Evolutionary conservation across 2,888 invertebrate genomes (phyloP), one percentile per base, ranked within the genome.

Genomic region (Empis stercorea): DNA sequence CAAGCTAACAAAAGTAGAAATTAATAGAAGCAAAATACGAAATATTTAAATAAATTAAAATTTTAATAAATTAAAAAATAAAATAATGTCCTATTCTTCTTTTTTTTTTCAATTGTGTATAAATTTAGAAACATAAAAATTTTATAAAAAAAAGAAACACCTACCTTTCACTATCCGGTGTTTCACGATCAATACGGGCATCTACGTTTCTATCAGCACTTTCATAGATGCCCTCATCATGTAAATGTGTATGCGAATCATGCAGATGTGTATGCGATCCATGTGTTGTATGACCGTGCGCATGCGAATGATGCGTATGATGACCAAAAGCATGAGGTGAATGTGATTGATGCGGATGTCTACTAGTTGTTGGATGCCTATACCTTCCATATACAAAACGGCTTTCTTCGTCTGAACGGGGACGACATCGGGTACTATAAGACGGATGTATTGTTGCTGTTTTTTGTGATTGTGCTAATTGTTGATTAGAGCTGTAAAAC

Each of bases 81-180:
- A 27, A 27, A 20, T 20, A 27, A 27, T 27, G 23, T 27, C 23
- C 23, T 34, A 7, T 7, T 13, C 4, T 34, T 34, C n/a, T 34
- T 13, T 34, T 34, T 34, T 34, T 34, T 34, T 34, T 34, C 13
- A n/a, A n/a, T 34, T 34, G n/a, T 34, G 13, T 7, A n/a, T 34
- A 34, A 34, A n/a, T 32, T n/a, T 13, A 34, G 23, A 27, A 27
- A 27, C 23, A 34, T 4, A 32, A 34, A 34, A 34, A 7, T 34
- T 34, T 34, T 34, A 20, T n/a, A n/a, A n/a, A n/a, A n/a, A n/a
- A n/a, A n/a, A n/a, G n/a, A n/a, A 44, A 23, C 51, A 63, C 75
- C 75, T 78, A 88, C 88, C 88, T 88, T 77, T 86, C 88, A 71
- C 87, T 87, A 69, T 88, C 87, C 58, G 87, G 87, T 55, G 84